phyloP scores from a whole-genome alignment of 2,113 vertebrate species.

The Nibea albiflora region DNA sequence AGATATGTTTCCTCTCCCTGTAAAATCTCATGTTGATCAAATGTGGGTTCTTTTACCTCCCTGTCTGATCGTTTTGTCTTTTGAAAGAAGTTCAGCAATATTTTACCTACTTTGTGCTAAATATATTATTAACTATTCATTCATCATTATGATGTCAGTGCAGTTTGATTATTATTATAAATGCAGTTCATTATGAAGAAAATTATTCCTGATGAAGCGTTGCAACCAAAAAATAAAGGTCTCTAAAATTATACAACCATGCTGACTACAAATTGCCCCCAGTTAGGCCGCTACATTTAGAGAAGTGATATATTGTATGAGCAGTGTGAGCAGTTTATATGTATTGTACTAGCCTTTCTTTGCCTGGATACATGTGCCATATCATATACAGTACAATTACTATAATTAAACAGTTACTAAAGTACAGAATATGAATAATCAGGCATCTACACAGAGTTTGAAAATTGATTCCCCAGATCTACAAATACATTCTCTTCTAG shows the following conservation, averaged over 20 bases:
- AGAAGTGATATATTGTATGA: neutral
- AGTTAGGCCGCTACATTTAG: neutral
- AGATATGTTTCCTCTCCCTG: constrained; percentile 20
- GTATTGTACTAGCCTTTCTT: neutral
- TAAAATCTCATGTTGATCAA: constrained; percentile 43
- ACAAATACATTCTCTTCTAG: neutral
- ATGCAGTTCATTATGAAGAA: constrained; percentile 5
- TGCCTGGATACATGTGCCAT: neutral
- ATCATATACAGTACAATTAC: neutral
- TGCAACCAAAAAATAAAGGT: neutral
- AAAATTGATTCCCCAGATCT: neutral
- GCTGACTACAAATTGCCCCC: too few species aligned
- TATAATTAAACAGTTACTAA: neutral
- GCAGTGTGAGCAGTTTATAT: neutral
- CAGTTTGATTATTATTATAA: neutral
- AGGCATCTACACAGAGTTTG: neutral
- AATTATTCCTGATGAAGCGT: neutral
- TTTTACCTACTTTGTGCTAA: constrained; percentile 1
- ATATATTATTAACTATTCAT: neutral
- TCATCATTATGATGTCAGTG: constrained; percentile 13
- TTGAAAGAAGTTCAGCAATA: neutral
- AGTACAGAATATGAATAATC: neutral
- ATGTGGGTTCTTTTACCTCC: constrained; percentile 6
- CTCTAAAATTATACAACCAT: neutral
- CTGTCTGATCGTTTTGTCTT: constrained; percentile 14